These are phyloP conservation scores for Megalops atlanticus DNA, from an alignment of 2,113 vertebrate genomes.

Conservation along the genomic window DNA sequence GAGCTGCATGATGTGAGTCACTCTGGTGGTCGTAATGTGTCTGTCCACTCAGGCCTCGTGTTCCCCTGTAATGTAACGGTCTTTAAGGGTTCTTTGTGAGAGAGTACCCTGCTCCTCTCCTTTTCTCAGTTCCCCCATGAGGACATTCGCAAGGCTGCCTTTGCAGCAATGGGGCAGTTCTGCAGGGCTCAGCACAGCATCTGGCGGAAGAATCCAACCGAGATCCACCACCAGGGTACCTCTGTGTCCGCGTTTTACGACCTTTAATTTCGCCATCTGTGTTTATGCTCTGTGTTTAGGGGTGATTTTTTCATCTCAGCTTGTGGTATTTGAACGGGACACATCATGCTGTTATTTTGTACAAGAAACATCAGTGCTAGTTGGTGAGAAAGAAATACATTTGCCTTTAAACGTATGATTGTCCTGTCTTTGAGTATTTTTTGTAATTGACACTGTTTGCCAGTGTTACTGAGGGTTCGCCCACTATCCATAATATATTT, in stretches of 20 bases:
- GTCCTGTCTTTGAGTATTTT: too few relatives aligned
- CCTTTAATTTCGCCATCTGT: background rate
- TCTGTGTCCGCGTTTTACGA: background rate
- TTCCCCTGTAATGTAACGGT: background rate
- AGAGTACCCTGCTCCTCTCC: slow-evolving; percentile 2
- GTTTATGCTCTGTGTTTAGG: too few relatives aligned
- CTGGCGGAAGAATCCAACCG: slow-evolving; percentile 72
- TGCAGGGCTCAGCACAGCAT: slow-evolving; percentile 76
- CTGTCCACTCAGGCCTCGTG: too few relatives aligned
- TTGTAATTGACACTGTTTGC: too few relatives aligned
- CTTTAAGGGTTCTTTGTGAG: background rate
- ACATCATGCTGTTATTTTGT: background rate
- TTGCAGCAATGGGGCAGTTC: slow-evolving; percentile 81
- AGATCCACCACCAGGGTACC: slow-evolving; percentile 72
- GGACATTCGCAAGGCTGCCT: slow-evolving; percentile 77
- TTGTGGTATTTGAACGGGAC: too few relatives aligned
- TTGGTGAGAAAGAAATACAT: too few relatives aligned
- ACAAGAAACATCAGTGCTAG: too few relatives aligned
- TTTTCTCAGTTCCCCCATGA: slow-evolving; percentile 74
- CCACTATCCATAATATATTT: too few relatives aligned
- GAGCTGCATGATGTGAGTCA: slow-evolving; percentile 77
- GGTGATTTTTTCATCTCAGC: too few relatives aligned
- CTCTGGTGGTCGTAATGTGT: background rate
- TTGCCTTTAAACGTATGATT: too few relatives aligned
- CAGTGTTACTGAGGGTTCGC: too few relatives aligned